Base-by-base conservation (phyloP, 37 sponge, comb jelly and placozoan genomes). In the Petrosia ficiformis region DNA sequence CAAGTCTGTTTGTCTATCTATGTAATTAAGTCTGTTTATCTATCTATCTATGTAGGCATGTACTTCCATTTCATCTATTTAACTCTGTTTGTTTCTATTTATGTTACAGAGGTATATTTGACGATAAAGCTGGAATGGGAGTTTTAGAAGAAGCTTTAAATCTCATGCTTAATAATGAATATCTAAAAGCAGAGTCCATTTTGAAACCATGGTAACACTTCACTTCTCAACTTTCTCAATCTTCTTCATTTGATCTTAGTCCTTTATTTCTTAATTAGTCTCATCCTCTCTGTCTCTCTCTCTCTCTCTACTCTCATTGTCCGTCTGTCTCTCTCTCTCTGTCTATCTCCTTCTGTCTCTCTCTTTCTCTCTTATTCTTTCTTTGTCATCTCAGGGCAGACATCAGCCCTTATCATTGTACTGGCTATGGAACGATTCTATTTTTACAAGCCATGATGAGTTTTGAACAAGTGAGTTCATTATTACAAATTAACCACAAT, bases 381-480 rank as follows among this genome's bases (percentile, higher is more conserved):
- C 3, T 44, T 34, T 6, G 24, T 39, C 30, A 24, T 3, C 48
- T 4, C 31, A 92, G 93, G 85, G 64, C 80, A 0, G 73, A 84
- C 16, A 24, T 28, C 21, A 76, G 90, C 57, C 84, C 88, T 86
- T 92, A 88, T 57, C 84, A 89, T 83, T 57, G 81, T 57, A 30
- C 75, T 24, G 81, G 74, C 39, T 61, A 84, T 54, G 80, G 59
- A 0, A 71, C 68, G 21, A 67, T 92, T 11, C 39, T 92, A 2
- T 88, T 88, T 63, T 69, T 83, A 8, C 81, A 75, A 61, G 93
- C 93, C 31, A 79, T 77, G 26, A 86, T 92, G 82, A 84, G 82
- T 42, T 88, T 92, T 89, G 90, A 92, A 2, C 72, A 34, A 57
- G 92, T 91, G 60, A 52, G 84, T 3, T 44, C 67, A 32, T 24